Evolutionary conservation across 2,888 invertebrate genomes (phyloP), one percentile per base, ranked within the genome.

Genomic region (Euplagia quadripunctaria): DNA sequence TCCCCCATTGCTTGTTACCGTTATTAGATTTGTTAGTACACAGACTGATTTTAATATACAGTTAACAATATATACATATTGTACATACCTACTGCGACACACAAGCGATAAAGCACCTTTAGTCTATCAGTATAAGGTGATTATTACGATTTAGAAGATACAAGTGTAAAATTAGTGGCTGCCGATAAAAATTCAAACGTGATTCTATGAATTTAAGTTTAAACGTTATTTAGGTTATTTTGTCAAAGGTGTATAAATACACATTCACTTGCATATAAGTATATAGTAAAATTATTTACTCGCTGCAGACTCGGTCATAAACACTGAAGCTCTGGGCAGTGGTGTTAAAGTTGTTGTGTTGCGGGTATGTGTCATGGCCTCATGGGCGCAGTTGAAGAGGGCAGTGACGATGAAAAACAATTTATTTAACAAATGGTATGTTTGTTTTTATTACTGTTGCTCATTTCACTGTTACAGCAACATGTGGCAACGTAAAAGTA

Each of bases 1-100:
- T 86, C 92, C 92, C 93, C 90, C 89, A 81, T 76, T 75, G 88
- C 93, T 93, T 93, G 92, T 92, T 94, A 92, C 88, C 86, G 87
- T 89, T 87, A 93, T 92, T 92, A 90, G 90, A 92, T 92, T 92
- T 91, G 90, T 91, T 91, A 91, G 89, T 88, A 83, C 82, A 78
- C 82, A 82, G 86, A 80, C 86, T 77, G 83, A 84, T 85, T 82
- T 73, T 71, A 81, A 75, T 79, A 82, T 75, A 83, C 74, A 82
- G 17, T 20, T 17, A 31, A 31, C 31, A 61, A 12, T 61, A 61
- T 31, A 61, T 61, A 61, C 61, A 61, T 20, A 3, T 31, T 58
- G 11, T 12, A 20, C 8, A 51, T 51, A 51, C 20, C 11, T 58
- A 58, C 4, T 58, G 20, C 4, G 58, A 58, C 20, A 31, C 1